Evolutionary conservation across 1,140 invertebrate species (phyloP), one percentile per base, ranked within the genome.

Genomic region (Drosophila nikananu): DNA sequence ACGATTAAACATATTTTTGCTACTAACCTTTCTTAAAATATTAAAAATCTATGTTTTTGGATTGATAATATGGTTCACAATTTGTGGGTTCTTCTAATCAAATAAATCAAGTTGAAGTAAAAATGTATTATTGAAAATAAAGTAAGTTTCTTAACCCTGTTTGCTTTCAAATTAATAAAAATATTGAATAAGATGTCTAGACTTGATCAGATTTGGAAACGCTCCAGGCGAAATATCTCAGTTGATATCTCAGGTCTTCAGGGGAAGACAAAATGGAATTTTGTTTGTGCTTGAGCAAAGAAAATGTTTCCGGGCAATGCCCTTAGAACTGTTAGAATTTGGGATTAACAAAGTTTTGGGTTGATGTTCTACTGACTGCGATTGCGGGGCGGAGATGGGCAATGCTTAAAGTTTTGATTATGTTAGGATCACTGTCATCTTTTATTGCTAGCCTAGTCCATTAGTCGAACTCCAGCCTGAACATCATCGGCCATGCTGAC

Each of bases 401-500:
- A 41, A 32, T 73, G 23, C 12, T 51, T 19, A 35, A 30, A 44
- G 35, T 75, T 83, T 76, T 80, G 76, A 83, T 83, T 83, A 63
- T 80, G 55, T 62, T 23, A 60, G 46, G 70, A 73, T 49, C 57
- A 58, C 39, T 46, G n/a, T 21, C 19, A 15, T 39, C 13, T 21
- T 19, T 27, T 30, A 41, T 49, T 44, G 62, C 49, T 54, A 44
- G 32, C 27, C 62, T 90, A 89, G 25, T 89, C 84, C 59, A 89
- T 62, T n/a, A 89, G 81, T 68, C 84, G 77, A 19, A 84, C 81
- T 9, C 84, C 86, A 35, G 74, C 86, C 41, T 89, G 86, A 12
- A 84, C 86, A n/a, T 86, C 86, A 9, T 86, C 81, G 48, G 86
- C 79, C 60, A 90, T 91, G 75, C 42, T 90, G 48, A 90, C 86